Conservation (phyloP, 2,113 vertebrate species). For the Pluvialis apricaria region DNA sequence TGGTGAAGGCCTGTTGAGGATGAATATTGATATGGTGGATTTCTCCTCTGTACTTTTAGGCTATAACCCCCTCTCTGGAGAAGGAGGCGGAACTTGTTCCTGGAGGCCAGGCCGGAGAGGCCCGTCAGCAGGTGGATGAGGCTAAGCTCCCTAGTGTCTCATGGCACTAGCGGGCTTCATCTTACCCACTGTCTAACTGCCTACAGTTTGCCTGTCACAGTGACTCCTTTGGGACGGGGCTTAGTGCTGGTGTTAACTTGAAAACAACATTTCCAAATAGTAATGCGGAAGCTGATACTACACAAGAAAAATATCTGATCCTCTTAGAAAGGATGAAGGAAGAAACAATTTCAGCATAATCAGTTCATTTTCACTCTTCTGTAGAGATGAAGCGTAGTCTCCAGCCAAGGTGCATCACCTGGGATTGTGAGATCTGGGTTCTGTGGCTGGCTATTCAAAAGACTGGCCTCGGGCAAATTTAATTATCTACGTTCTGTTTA, state of each 20-base stretch:
- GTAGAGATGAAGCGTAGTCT: rapidly evolving
- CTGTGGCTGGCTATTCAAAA: background rate
- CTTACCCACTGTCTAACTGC: slow-evolving; percentile 50
- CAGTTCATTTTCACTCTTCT: background rate
- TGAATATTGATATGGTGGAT: background rate
- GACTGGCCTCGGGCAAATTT: background rate
- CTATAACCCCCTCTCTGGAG: slow-evolving; percentile 89
- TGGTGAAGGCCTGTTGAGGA: background rate
- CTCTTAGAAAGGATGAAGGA: background rate
- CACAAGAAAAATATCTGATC: background rate
- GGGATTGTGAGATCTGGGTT: background rate
- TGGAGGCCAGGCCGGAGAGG: slow-evolving; percentile 92
- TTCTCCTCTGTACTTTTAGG: slow-evolving; percentile 70
- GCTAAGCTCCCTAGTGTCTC: slow-evolving; percentile 73
- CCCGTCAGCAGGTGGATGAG: slow-evolving; percentile 89
- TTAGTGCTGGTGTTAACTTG: background rate
- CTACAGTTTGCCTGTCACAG: slow-evolving; percentile 61
- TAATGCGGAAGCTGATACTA: background rate
- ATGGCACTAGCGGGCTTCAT: slow-evolving; percentile 37
- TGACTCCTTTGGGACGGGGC: slow-evolving; percentile 7
- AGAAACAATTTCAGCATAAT: background rate
- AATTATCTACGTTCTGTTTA: background rate
- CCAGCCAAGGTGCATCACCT: background rate
- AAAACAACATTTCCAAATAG: background rate
- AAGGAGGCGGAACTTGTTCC: slow-evolving; percentile 84